Percentiles rank a stretch among this genome's conserved stretches.
phyloP scores from a whole-genome alignment of 1,140 invertebrate species.

The Bombus sibiricus region DNA sequence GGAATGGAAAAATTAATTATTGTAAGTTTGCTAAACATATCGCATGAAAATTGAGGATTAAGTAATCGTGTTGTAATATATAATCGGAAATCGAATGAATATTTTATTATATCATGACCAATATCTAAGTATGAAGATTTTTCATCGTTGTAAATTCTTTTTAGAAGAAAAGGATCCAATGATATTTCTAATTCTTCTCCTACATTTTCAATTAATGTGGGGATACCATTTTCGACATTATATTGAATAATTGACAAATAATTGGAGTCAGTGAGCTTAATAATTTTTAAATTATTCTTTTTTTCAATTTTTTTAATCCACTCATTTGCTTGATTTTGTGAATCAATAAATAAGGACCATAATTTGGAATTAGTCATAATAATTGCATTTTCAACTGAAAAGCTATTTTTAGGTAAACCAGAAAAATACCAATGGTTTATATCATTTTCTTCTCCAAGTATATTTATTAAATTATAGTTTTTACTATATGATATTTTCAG shows the following conservation, averaged over 20 bases:
- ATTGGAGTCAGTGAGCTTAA: constrained; percentile 84
- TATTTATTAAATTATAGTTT: constrained; percentile 83
- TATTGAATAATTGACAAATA: constrained; percentile 85
- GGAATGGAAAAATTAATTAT: constrained; percentile 89
- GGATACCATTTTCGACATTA: constrained; percentile 85
- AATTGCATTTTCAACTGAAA: constrained; percentile 88
- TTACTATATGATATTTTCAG: constrained; percentile 85
- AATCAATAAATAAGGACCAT: constrained; percentile 89
- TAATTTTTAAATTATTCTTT: constrained; percentile 83
- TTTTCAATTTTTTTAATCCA: constrained; percentile 89
- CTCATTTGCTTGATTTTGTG: constrained; percentile 87
- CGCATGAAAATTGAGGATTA: constrained; percentile 85
- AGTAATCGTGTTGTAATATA: constrained; percentile 73
- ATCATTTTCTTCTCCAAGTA: constrained; percentile 84
- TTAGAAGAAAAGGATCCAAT: constrained; percentile 84
- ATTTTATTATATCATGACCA: constrained; percentile 83
- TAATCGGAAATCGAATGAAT: constrained; percentile 73
- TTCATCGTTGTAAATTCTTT: constrained; percentile 84
- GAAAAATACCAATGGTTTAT: constrained; percentile 85
- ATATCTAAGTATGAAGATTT: constrained; percentile 84
- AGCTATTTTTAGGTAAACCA: constrained; percentile 86
- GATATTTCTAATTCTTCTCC: constrained; percentile 85
- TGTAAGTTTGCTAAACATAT: constrained; percentile 86
- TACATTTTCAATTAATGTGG: constrained; percentile 86
- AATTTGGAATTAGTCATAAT: constrained; percentile 83